Base-by-base conservation (phyloP, 2,797 vertebrate species). In the Lutjanus campechanus region DNA sequence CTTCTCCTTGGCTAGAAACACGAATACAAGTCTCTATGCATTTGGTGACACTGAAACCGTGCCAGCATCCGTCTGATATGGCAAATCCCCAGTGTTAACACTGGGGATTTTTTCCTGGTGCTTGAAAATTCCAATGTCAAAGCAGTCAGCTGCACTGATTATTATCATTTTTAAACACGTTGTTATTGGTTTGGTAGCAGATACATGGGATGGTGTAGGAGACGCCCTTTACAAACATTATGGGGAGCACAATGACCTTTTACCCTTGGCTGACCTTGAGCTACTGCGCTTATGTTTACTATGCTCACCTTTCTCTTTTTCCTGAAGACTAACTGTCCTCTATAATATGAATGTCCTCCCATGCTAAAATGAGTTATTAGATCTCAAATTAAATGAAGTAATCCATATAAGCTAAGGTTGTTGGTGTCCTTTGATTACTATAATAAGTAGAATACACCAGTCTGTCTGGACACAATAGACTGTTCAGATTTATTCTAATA, bases 381-480 rank as follows among this genome's bases (percentile, higher is more conserved):
- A 69, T n/a, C n/a, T 53, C 5, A 51, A 46, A 73, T 50, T 5
- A 67, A 68, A 71, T 72, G 5, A 40, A 36, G 11, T 51, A 17
- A 58, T 59, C 41, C n/a, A 41, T n/a, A 41, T 44, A 16, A 53
- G 12, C 5, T 40, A 17, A 47, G 59, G 8, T 44, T 22, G 6
- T 49, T 43, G 43, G n/a, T 55, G 54, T 47, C 15, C 44, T 51
- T 17, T 61, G 16, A 62, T 62, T 22, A 25, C 7, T 40, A 1
- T 64, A 36, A 64, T 70, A 44, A 70, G 4, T 17, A 51, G 29
- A 36, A 36, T 36, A 36, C 29, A 36, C 29, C 29, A 36, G 29
- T 36, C 5, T 36, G 29, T 36, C 5, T 36, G 29, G 29, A 36
- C 29, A 36, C 29, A 36, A 5, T 36, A 5, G 29, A 36, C 4